Evolutionary conservation across 2,113 vertebrate species (phyloP), one percentile per base, ranked within the genome.

Genomic region (Origma solitaria): DNA sequence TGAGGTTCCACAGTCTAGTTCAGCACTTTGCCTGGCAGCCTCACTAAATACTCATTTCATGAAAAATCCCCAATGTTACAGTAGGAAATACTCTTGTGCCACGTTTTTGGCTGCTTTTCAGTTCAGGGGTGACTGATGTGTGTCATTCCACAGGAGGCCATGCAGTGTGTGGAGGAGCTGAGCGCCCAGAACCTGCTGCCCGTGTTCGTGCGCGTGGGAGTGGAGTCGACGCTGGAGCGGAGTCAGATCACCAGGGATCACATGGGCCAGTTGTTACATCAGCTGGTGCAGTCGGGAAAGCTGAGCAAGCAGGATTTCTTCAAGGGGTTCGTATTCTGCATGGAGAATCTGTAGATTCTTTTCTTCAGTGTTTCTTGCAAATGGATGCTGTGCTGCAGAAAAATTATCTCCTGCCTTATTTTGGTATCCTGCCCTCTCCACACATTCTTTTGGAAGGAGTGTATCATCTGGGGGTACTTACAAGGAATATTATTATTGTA

Each of bases 221-320:
- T 99, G 94, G 99, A 99, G 95, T 99, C 99, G 1, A 99, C 99
- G 20, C 98, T 99, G 73, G 99, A 99, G 96, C 97, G 99, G 87
- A 99, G 99, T 81, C 99, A 99, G 97, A 99, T 99, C 95, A 99
- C 99, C 87, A 98, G 99, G 95, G 99, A 99, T 93, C 99, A 99
- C 98, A 98, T 99, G 99, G 99, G 99, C 80, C 99, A 99, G 90
- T 96, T 99, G 65, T 92, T 99, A 22, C 98, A 98, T 95, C 99
- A 99, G 97, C 98, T 99, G 96, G 97, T 99, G 85, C 99, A 99
- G 93, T 96, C 97, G 3, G 98, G 98, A 57, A 98, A 98, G 93
- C 98, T 99, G 88, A 98, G 98, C 98, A 99, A 98, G 93, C 87
- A 97, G 88, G 98, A 99, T 96, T 98, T 99, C 96, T 99, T 98